phyloP scores from a whole-genome alignment of 1,140 invertebrate species.

The Rhyacophila brunnea region DNA sequence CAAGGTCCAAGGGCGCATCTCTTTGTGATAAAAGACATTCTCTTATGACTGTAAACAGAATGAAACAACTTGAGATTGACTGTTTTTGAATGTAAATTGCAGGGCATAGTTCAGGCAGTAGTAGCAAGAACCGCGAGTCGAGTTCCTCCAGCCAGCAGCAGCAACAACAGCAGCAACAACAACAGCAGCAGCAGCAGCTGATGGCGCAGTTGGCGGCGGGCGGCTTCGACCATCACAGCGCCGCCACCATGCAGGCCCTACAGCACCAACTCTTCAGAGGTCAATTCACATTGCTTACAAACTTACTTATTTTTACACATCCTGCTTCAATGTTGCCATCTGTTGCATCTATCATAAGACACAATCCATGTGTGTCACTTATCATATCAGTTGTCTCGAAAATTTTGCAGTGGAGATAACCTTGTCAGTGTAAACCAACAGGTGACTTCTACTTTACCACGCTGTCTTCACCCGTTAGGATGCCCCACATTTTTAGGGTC shows the following conservation, averaged over 20 bases:
- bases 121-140: slow-evolving; percentile 29
- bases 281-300: slow-evolving; percentile 35
- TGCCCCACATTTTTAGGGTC: no score
- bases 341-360: no score
- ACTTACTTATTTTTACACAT: no score
- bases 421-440: no score
- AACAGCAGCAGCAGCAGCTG: slow-evolving; percentile 57
- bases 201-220: slow-evolving; percentile 51
- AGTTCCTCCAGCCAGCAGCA: slow-evolving; percentile 10
- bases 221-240: slow-evolving; percentile 67
- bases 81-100: background rate
- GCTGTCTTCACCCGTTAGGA: no score
- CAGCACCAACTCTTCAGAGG: slow-evolving; percentile 77
- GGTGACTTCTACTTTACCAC: no score
- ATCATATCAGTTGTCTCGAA: no score
- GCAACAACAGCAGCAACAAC: slow-evolving; percentile 55
- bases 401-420: no score
- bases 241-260: slow-evolving; percentile 76
- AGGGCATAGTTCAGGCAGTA: slow-evolving; percentile 27
- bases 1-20: no score
- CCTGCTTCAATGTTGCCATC: no score
- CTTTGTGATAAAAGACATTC: no score
- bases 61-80: background rate
- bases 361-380: no score
- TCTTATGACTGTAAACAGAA: background rate